A percentile compares a stretch with the other conserved stretches of the same genome.
Evolutionary conservation across 2,888 invertebrate species (phyloP).

Genomic region (Nemurella pictetii): DNA sequence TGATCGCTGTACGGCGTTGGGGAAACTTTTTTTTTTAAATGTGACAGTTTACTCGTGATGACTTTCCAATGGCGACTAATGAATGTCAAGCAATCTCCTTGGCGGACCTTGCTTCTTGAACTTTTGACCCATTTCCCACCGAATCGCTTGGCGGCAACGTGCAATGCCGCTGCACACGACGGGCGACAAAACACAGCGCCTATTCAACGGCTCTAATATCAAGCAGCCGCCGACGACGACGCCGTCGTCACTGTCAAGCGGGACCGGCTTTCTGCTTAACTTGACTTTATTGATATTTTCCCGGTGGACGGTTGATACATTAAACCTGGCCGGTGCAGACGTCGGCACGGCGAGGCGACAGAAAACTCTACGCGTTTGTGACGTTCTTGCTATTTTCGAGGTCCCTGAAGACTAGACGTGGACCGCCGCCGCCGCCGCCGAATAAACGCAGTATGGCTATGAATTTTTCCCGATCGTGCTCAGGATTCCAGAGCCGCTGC

Average conservation of each 20-base stretch:
- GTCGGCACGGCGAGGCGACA: neutral
- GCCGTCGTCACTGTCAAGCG: too few species aligned
- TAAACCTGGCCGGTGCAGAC: neutral
- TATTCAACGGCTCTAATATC: too few species aligned
- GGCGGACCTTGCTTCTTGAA: neutral
- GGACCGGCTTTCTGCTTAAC: neutral
- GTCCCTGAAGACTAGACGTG: neutral
- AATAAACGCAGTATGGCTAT: neutral
- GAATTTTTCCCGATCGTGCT: constrained; percentile 8
- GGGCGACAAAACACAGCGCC: too few species aligned
- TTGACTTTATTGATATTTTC: constrained; percentile 16
- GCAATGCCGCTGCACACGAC: too few species aligned
- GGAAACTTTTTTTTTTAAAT: too few species aligned
- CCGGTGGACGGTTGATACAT: too few species aligned
- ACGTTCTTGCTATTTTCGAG: too few species aligned
- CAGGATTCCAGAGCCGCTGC: neutral
- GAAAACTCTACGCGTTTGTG: neutral
- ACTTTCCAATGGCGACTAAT: neutral
- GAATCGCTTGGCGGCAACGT: too few species aligned
- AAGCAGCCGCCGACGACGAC: too few species aligned
- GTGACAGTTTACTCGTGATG: too few species aligned
- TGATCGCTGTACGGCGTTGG: too few species aligned
- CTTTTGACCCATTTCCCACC: neutral
- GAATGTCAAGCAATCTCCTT: neutral
- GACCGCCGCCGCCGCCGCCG: neutral